Evolutionary conservation across 1,140 invertebrate species (phyloP).

Genomic region (Tribolium madens): DNA sequence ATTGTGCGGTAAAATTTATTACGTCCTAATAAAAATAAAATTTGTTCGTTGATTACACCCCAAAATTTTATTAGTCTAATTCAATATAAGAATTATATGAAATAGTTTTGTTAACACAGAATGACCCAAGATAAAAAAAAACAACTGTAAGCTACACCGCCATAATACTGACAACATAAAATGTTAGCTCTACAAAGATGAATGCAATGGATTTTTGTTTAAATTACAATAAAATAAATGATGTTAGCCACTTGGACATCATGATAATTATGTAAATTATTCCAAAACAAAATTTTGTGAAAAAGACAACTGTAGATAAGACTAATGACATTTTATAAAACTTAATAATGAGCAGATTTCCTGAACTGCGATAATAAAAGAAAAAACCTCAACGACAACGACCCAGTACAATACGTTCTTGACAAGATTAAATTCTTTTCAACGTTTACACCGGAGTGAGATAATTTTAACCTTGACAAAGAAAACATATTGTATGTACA

Average conservation of each 20-base stretch:
- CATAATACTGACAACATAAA: neutral
- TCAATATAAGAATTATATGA: neutral
- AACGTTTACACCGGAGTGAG: constrained; percentile 22
- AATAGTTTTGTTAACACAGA: constrained; percentile 14
- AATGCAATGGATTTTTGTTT: neutral
- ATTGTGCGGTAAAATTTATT: constrained; percentile 28
- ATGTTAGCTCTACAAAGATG: neutral
- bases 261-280: constrained; percentile 7
- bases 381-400: constrained; percentile 18
- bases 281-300: neutral
- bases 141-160: neutral
- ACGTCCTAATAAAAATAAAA: constrained; percentile 22
- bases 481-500: constrained; percentile 36
- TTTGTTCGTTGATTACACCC: constrained; percentile 8
- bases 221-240: neutral
- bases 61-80: constrained; percentile 16
- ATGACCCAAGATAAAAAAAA: constrained; percentile 17
- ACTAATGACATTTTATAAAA: constrained; percentile 21
- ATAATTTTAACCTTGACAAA: constrained; percentile 39
- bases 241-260: neutral
- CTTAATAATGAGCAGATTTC: constrained; percentile 11
- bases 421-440: constrained; percentile 38
- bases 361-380: neutral
- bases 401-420: constrained; percentile 25
- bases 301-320: neutral